A percentile compares a stretch with the other conserved stretches of the same genome.
These are phyloP conservation scores for Oncorhynchus gorbuscha DNA, from an alignment of 2,113 vertebrate species.

Conservation along the genomic window DNA sequence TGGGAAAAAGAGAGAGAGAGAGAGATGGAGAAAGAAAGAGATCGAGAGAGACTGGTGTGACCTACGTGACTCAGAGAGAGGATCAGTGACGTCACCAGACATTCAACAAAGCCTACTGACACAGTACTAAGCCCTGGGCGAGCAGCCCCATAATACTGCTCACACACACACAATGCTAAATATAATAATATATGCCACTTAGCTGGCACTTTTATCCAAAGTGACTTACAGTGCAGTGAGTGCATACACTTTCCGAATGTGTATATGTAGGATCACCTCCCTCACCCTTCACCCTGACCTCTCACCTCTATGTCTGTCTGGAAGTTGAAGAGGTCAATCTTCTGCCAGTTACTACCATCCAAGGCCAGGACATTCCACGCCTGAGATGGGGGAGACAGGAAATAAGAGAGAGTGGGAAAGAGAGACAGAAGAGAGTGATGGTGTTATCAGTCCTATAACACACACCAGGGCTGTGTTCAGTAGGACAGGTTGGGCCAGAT, in stretches of 20 bases:
- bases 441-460: background rate
- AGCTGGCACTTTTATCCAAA: too few relatives aligned
- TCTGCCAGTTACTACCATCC: slow-evolving; percentile 97
- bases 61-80: slow-evolving; percentile 33
- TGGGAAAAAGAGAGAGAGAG: background rate
- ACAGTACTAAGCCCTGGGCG: slow-evolving; percentile 56
- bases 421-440: slow-evolving; percentile 23
- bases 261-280: background rate
- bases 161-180: slow-evolving; percentile 18
- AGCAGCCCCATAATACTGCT: slow-evolving; percentile 50
- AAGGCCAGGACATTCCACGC: slow-evolving; percentile 94
- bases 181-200: too few relatives aligned
- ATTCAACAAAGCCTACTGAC: slow-evolving; percentile 64
- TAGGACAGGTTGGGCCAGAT: too few relatives aligned
- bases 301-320: slow-evolving; percentile 96
- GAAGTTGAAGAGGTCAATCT: slow-evolving; percentile 96
- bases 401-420: slow-evolving; percentile 9
- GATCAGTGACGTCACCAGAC: slow-evolving; percentile 60
- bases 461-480: too few relatives aligned
- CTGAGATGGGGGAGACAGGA: slow-evolving; percentile 57
- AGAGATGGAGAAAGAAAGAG: slow-evolving; percentile 13
- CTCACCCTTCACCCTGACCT: background rate
- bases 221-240: too few relatives aligned
- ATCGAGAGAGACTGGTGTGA: slow-evolving; percentile 14
- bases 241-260: background rate